Conservation (phyloP, 2,797 vertebrate genomes). For the Gobio occitaniae region DNA sequence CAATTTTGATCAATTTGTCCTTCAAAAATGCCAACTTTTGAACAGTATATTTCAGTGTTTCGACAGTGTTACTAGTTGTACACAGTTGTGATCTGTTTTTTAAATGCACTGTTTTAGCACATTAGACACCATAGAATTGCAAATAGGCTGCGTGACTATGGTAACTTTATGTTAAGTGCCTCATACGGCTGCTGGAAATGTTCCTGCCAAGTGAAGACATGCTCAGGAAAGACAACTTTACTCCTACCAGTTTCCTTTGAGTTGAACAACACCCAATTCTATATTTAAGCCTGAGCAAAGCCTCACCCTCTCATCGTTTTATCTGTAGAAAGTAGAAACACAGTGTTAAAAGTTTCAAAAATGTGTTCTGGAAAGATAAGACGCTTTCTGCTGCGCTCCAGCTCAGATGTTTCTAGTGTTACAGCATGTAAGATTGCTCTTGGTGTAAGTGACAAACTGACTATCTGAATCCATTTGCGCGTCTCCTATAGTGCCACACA, state of each 20-base stretch:
- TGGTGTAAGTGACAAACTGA: slow-evolving; percentile 7
- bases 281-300: slow-evolving; percentile 15
- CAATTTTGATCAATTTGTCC: no score
- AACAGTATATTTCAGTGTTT: background rate
- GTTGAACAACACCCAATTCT: slow-evolving; percentile 35
- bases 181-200: slow-evolving; percentile 48
- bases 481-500: background rate
- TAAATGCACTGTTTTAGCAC: slow-evolving; percentile 50
- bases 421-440: slow-evolving; percentile 21
- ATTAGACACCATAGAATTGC: slow-evolving; percentile 54
- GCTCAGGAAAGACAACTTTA: slow-evolving; percentile 29
- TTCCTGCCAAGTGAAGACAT: slow-evolving; percentile 59
- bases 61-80: background rate
- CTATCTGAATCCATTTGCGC: slow-evolving; percentile 1
- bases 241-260: slow-evolving; percentile 29
- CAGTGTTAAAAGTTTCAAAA: background rate
- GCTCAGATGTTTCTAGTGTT: slow-evolving; percentile 44
- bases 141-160: slow-evolving; percentile 62
- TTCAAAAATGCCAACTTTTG: no score
- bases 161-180: slow-evolving; percentile 62
- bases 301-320: background rate
- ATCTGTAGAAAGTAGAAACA: background rate
- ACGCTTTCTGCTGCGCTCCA: slow-evolving; percentile 31
- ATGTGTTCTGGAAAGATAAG: slow-evolving; percentile 29
- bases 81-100: slow-evolving; percentile 24